Evolutionary conservation across 2,888 invertebrate species (phyloP).

Genomic region (Gari tellinella): DNA sequence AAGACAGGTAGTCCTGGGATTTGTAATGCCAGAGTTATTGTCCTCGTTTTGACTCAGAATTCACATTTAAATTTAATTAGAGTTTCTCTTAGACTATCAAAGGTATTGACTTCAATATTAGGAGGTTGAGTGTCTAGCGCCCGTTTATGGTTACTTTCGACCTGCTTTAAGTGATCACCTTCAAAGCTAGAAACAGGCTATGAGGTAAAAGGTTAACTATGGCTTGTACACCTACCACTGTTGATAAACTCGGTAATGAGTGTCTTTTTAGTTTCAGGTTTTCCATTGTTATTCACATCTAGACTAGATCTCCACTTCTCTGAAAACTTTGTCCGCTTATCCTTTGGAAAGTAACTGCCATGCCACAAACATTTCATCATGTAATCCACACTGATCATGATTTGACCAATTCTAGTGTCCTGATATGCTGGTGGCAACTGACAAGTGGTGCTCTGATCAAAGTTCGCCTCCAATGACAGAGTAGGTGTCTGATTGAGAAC

Average conservation of each 20-base stretch:
- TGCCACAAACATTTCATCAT: slow-evolving; percentile 84
- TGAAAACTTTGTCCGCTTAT: slow-evolving; percentile 83
- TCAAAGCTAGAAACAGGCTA: too few species aligned
- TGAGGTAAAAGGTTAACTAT: too few species aligned
- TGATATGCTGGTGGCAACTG: slow-evolving; percentile 83
- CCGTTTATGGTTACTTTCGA: too few species aligned
- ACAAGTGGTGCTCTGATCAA: slow-evolving; percentile 82
- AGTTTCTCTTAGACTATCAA: too few species aligned
- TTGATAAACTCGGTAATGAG: slow-evolving; percentile 81
- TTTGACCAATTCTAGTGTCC: slow-evolving; percentile 82
- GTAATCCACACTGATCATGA: slow-evolving; percentile 83
- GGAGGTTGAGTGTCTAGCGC: too few species aligned
- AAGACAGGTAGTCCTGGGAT: too few species aligned
- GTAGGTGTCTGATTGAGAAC: slow-evolving; percentile 83
- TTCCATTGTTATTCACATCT: slow-evolving; percentile 80
- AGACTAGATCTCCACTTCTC: slow-evolving; percentile 83
- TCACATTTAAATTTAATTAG: too few species aligned
- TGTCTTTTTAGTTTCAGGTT: slow-evolving; percentile 82
- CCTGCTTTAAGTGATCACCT: too few species aligned
- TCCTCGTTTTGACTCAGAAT: too few species aligned
- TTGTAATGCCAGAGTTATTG: too few species aligned
- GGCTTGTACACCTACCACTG: slow-evolving; percentile 79
- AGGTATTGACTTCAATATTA: too few species aligned
- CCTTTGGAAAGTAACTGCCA: slow-evolving; percentile 83
- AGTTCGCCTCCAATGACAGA: slow-evolving; percentile 82